These are phyloP conservation scores for Chydorus sphaericus DNA, from an alignment of 2,888 invertebrate genomes.

Conservation along the genomic window DNA sequence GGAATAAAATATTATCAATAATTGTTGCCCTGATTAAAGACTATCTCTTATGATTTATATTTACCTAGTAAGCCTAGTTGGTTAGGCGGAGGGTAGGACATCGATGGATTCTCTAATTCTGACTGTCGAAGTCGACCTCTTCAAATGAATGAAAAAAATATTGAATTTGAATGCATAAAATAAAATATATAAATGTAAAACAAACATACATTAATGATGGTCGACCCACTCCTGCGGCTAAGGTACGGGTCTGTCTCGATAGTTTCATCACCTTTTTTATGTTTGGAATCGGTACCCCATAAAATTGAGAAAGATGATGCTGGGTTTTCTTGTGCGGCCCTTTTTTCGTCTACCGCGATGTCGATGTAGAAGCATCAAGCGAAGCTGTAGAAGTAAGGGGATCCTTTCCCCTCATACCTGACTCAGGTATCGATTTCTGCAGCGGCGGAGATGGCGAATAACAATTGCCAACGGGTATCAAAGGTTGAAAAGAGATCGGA, in stretches of 20 bases:
- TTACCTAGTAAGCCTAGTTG: background rate
- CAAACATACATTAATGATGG: background rate
- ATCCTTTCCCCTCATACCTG: background rate
- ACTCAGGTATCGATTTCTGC: too few relatives aligned
- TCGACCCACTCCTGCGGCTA: constrained; percentile 6
- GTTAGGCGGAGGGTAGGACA: constrained; percentile 25
- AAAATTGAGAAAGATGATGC: constrained; percentile 29
- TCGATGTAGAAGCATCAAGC: constrained; percentile 13
- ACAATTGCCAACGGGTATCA: background rate
- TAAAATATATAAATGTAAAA: too few relatives aligned
- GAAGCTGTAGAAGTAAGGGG: constrained; percentile 6
- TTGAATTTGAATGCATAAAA: too few relatives aligned
- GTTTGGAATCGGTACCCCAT: constrained; percentile 23
- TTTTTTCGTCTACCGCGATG: background rate
- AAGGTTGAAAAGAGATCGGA: constrained; percentile 4
- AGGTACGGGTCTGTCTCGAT: background rate
- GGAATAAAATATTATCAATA: too few relatives aligned
- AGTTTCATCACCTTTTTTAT: background rate
- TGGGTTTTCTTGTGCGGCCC: background rate
- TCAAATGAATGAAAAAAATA: too few relatives aligned
- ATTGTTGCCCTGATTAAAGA: background rate
- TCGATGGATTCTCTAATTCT: constrained; percentile 15
- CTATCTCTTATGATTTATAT: constrained; percentile 15
- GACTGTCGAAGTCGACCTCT: background rate
- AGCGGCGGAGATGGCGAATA: background rate